Base-by-base conservation (phyloP, 2,797 vertebrate species). In the Gephyroberyx darwinii region DNA sequence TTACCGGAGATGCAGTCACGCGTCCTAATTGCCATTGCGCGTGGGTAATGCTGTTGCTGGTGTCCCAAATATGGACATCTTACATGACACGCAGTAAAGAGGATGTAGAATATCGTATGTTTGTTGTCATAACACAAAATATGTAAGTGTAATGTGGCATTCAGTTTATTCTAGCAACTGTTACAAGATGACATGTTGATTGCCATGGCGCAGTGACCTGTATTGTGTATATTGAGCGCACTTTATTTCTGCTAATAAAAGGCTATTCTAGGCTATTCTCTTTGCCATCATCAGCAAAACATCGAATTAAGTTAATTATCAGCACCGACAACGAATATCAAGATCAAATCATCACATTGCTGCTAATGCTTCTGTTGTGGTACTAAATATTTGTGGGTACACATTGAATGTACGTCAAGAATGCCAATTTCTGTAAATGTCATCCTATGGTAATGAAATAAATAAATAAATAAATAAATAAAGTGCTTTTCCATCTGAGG, bases 41-140 rank as follows among this genome's bases (percentile, higher is more conserved):
- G 45, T 58, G 75, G 69, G 69, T 71, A 74, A 81, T 10, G 65
- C 37, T 65, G 54, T 55, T 13, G 2, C 26, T 3, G 0, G 2
- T 47, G 54, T 33, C 5, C n/a, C 22, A 48, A 12, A 3, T 66
- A 1, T 51, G 39, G 41, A 14, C n/a, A 0, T 43, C 56, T 53
- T 30, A 39, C 41, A 47, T 0, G 4, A 3, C 43, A n/a, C 10
- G 30, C 14, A 3, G 5, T 5, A 16, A 4, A 17, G 6, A 37
- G 16, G 37, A 39, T 39, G 37, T 39, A 39, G 8, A n/a, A 52
- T 16, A 51, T 3, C 4, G 9, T 7, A 7, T 5, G 9, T 4
- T 26, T 43, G 39, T 9, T 6, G 8, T 16, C 10, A 16, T 30
- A 19, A 33, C 9, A 31, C 7, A 10, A 13, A 41, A 8, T 22